Conservation (phyloP, 2,113 vertebrate species). For the Forbesichthys papilliferus region DNA sequence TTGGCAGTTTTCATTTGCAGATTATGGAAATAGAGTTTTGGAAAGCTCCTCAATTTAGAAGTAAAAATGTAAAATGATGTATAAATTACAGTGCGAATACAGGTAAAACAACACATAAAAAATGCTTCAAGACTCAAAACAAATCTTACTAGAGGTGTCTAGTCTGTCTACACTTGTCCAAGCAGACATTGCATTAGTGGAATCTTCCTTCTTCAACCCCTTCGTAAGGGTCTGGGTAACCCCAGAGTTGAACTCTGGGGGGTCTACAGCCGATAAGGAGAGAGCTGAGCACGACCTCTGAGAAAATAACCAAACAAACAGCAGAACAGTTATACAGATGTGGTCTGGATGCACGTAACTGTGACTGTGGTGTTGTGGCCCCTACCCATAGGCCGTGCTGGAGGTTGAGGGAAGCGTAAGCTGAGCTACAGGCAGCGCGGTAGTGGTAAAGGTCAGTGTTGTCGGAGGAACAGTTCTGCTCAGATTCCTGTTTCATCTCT, state of each 20-base stretch:
- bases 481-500: constrained; percentile 70
- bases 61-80: no score
- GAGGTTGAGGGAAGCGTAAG: constrained; percentile 55
- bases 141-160: constrained; percentile 82
- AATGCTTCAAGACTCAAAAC: neutral
- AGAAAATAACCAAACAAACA: neutral
- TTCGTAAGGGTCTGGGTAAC: constrained; percentile 13
- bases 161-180: constrained; percentile 87
- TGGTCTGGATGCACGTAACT: neutral
- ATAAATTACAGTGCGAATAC: no score
- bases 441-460: constrained; percentile 50
- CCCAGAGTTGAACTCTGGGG: constrained; percentile 12
- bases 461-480: constrained; percentile 68
- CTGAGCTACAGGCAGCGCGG: constrained; percentile 33
- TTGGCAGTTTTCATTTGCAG: no score
- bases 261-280: constrained; percentile 53
- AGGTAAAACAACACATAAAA: no score
- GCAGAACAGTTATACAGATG: neutral
- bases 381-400: constrained; percentile 68
- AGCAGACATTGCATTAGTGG: constrained; percentile 63
- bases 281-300: constrained; percentile 69
- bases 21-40: no score
- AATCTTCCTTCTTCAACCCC: constrained; percentile 67
- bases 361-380: neutral
- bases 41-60: no score